Evolutionary conservation across 2,113 vertebrate species (phyloP).

Genomic region (Urocolius indicus): DNA sequence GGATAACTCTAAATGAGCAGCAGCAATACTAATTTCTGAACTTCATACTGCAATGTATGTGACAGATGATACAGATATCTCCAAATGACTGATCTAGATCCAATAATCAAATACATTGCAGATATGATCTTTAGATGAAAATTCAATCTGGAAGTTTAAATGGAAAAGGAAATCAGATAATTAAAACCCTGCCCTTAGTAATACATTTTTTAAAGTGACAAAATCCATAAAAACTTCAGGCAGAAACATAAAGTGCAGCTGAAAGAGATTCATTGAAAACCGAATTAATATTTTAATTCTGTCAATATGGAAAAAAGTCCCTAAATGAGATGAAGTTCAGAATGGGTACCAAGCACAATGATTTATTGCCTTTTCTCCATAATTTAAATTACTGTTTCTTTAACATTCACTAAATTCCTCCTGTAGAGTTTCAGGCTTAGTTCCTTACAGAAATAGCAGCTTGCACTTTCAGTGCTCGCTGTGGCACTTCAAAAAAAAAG

Average conservation of each 20-base stretch:
- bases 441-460: neutral
- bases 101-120: conserved; percentile 47
- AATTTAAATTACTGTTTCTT: conserved; percentile 48
- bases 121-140: conserved; percentile 39
- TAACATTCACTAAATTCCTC: conserved; percentile 52
- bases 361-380: conserved; percentile 46
- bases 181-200: conserved; percentile 49
- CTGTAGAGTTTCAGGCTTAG: neutral
- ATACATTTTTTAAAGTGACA: conserved; percentile 69
- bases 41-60: neutral
- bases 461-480: neutral
- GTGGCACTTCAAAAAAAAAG: neutral
- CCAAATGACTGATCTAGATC: conserved; percentile 21
- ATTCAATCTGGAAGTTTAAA: conserved; percentile 54
- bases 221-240: conserved; percentile 51
- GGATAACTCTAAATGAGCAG: neutral
- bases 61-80: neutral
- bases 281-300: conserved; percentile 73
- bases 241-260: conserved; percentile 48
- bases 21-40: neutral
- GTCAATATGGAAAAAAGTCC: conserved; percentile 32
- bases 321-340: conserved; percentile 36
- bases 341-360: neutral
- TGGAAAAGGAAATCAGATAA: conserved; percentile 65
- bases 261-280: conserved; percentile 59